phyloP scores from a whole-genome alignment of 2,888 invertebrate genomes.

The Resseliella maxima region DNA sequence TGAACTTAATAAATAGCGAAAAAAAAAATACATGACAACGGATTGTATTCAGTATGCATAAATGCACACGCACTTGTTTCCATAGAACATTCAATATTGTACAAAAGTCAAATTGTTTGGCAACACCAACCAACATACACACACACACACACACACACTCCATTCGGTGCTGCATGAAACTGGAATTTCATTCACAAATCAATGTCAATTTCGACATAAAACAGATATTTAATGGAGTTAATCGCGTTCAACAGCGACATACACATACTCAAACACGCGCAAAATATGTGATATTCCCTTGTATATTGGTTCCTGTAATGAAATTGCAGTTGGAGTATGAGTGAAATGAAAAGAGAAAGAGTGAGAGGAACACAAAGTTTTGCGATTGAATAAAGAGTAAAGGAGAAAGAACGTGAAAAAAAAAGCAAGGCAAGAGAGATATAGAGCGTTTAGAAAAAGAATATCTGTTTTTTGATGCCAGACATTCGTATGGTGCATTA shows the following conservation, averaged over 20 bases:
- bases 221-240: slow-evolving; percentile 55
- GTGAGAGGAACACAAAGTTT: too few species aligned
- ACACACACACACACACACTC: neutral
- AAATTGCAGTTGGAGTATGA: too few species aligned
- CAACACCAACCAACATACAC: too few species aligned
- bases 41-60: neutral
- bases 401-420: too few species aligned
- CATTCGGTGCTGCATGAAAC: neutral
- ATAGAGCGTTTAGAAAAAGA: too few species aligned
- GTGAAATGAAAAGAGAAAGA: too few species aligned
- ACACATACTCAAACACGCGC: neutral
- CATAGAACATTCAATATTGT: neutral
- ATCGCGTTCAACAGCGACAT: slow-evolving; percentile 27
- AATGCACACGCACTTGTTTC: slow-evolving; percentile 21
- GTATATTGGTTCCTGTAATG: neutral
- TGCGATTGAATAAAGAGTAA: too few species aligned
- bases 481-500: neutral
- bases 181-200: slow-evolving; percentile 53
- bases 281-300: neutral
- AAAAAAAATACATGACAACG: neutral
- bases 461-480: neutral
- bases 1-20: neutral
- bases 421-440: too few species aligned
- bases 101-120: neutral
- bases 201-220: slow-evolving; percentile 53